Conservation (phyloP, 1,140 invertebrate species). For the Sycophaga agraensis region DNA sequence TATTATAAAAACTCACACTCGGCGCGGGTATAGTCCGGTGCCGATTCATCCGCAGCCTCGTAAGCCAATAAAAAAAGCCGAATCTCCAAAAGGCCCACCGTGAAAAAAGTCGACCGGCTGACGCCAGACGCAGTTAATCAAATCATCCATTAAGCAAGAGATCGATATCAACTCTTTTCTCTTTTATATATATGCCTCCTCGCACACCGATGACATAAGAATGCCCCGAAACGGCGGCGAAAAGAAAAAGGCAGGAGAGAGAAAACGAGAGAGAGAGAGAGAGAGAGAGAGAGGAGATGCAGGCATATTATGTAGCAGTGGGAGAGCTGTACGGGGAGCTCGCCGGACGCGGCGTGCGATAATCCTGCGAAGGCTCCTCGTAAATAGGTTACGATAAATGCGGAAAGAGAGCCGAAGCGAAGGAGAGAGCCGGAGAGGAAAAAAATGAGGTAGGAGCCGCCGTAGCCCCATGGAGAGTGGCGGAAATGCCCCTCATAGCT, state of each 20-base stretch:
- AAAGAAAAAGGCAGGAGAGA: background rate
- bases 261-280: background rate
- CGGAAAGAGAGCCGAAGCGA: background rate
- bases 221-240: background rate
- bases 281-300: background rate
- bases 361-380: constrained; percentile 6
- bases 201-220: constrained; percentile 7
- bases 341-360: background rate
- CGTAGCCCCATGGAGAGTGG: constrained; percentile 15
- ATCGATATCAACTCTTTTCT: background rate
- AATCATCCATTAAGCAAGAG: constrained; percentile 8
- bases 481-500: constrained; percentile 42
- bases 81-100: background rate
- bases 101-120: background rate
- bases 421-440: background rate
- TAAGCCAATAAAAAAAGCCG: too few species aligned
- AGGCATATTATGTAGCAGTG: too few species aligned
- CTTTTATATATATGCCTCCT: background rate
- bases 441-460: background rate
- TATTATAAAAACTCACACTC: too few species aligned
- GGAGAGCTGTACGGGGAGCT: too few species aligned
- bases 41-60: too few species aligned
- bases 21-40: too few species aligned
- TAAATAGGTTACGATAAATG: constrained; percentile 29
- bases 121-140: constrained; percentile 4